These are phyloP conservation scores for Ceyx cyanopectus DNA, from an alignment of 2,113 vertebrate genomes.

Conservation along the genomic window DNA sequence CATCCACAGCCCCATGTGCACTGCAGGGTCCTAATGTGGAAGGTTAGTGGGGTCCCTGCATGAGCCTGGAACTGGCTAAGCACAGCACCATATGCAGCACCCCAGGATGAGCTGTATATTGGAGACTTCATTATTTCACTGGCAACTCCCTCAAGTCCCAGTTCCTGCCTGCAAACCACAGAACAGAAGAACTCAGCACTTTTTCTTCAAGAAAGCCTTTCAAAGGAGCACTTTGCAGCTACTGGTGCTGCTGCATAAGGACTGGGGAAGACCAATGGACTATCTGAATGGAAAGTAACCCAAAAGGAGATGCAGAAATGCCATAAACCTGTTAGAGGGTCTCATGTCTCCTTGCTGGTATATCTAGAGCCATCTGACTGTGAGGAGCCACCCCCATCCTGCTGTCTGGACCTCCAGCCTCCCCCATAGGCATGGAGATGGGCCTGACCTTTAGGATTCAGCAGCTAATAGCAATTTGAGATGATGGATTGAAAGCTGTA, in stretches of 20 bases:
- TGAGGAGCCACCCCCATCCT: neutral
- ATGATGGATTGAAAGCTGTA: neutral
- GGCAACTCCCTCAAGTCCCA: neutral
- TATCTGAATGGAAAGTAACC: neutral
- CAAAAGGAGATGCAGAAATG: neutral
- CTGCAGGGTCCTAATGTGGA: accelerated
- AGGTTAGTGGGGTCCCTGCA: no score
- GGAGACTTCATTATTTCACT: neutral
- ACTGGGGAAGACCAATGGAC: neutral
- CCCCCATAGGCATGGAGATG: neutral
- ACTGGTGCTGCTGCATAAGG: neutral
- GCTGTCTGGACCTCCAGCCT: neutral
- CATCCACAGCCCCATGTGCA: accelerated
- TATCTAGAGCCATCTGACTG: neutral
- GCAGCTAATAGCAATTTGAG: neutral
- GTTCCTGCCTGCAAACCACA: neutral
- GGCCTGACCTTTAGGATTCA: neutral
- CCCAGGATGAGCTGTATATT: neutral
- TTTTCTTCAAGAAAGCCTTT: neutral
- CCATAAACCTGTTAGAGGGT: neutral
- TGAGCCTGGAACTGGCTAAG: accelerated
- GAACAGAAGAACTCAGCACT: accelerated
- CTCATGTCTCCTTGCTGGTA: neutral
- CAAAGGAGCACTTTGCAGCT: neutral
- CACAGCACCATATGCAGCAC: neutral